Base-by-base conservation (phyloP, 2,888 invertebrate species). In the Idaea biselata region DNA sequence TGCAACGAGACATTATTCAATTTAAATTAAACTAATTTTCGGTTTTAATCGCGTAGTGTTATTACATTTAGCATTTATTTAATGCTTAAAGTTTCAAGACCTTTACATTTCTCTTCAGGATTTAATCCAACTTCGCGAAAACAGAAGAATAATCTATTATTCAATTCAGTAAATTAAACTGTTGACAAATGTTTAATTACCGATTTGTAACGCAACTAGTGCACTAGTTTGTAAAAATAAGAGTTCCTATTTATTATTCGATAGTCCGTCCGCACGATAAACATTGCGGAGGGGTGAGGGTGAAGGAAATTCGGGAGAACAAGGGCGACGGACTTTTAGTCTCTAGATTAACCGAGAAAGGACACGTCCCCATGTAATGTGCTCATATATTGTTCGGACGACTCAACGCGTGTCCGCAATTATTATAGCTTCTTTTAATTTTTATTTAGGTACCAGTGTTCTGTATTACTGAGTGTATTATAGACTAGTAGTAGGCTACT, bases 341-440 rank as follows among this genome's bases (percentile, higher is more conserved):
- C 82, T 83, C 83, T 89, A 91, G 90, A 91, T 92, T 89, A 91
- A 90, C 88, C 82, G 78, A 79, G 80, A 79, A 83, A 83, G 84
- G 86, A 89, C 92, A 92, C 92, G 91, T 92, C 82, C 90, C 80
- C 86, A 82, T 85, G 87, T 91, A 91, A 91, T 92, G 92, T 88
- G 86, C 82, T 83, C 91, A 87, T 91, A 91, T 92, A 91, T 92
- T 86, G 89, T 86, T 82, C 84, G 86, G 85, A 75, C 82, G 81
- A 79, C 80, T 76, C 80, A 81, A 81, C 81, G 86, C 85, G 84
- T 82, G 86, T 78, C 86, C 85, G 84, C 88, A 88, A 90, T 90
- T 90, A 90, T 88, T 86, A 81, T 82, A 80, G 71, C 76, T 63
- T 67, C 64, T 66, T 65, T 63, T 58, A 59, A 53, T 60, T 62